phyloP scores from a whole-genome alignment of 2,113 vertebrate genomes.

The Arizona elegans region DNA sequence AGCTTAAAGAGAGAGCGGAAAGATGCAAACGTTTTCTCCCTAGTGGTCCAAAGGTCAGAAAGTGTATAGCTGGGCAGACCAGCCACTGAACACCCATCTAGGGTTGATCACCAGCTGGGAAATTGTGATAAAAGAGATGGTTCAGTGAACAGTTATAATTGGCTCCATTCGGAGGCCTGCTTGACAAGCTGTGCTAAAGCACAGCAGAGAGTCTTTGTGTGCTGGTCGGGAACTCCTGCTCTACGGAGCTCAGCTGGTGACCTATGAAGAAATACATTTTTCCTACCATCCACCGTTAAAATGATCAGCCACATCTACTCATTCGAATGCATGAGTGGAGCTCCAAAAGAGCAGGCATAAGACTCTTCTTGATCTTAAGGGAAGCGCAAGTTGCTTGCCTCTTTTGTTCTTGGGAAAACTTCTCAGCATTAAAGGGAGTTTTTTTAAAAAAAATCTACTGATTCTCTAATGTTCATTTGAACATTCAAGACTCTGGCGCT shows the following conservation, averaged over 20 bases:
- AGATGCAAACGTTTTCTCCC: not conserved
- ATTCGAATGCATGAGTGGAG: not conserved
- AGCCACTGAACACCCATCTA: conserved; percentile 9
- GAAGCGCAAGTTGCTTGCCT: not conserved
- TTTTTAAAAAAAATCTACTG: too few species aligned
- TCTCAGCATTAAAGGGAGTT: not conserved
- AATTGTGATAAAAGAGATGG: conserved; percentile 9
- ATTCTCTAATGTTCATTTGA: not conserved
- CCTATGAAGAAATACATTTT: not conserved
- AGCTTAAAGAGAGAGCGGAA: not conserved
- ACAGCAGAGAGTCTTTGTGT: conserved; percentile 7
- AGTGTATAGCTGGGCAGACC: not conserved
- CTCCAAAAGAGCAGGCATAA: not conserved
- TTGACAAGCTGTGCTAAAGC: conserved; percentile 21
- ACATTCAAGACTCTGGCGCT: not conserved
- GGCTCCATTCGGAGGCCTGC: conserved; percentile 9
- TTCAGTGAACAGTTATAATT: conserved; percentile 36
- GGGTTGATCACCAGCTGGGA: conserved; percentile 13
- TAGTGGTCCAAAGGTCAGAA: conserved; percentile 2
- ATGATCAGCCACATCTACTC: not conserved
- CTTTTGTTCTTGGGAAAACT: not conserved
- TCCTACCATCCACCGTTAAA: not conserved
- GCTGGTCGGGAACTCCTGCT: conserved; percentile 3
- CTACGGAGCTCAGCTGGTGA: not conserved
- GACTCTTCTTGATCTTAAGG: not conserved